A percentile compares a stretch with the other conserved stretches of the same genome.
Conservation (phyloP, 1,140 invertebrate species). For the Pteromalus puparum region DNA sequence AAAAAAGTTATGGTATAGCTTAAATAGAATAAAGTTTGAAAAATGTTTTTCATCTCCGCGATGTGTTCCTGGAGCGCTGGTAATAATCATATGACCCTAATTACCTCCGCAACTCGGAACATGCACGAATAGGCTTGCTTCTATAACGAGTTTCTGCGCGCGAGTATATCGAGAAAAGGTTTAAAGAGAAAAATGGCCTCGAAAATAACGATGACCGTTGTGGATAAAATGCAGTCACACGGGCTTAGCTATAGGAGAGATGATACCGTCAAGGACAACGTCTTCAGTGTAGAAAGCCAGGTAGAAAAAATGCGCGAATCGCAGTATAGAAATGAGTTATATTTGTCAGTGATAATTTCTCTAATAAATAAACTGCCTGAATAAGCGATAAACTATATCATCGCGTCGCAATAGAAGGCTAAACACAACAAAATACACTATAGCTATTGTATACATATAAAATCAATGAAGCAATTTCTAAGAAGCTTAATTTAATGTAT, state of each 20-base stretch:
- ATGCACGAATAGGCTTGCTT: background rate
- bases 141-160: constrained; percentile 17
- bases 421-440: no score
- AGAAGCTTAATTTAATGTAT: constrained; percentile 14
- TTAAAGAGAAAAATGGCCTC: background rate
- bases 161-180: background rate
- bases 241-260: background rate
- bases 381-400: background rate
- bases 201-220: constrained; percentile 23
- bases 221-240: background rate
- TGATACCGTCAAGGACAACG: constrained; percentile 5
- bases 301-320: constrained; percentile 16
- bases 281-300: constrained; percentile 6
- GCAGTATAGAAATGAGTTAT: no score
- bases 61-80: background rate
- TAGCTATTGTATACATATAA: background rate
- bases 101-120: constrained; percentile 21
- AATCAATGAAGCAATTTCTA: constrained; percentile 6
- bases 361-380: no score
- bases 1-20: no score
- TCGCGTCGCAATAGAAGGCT: no score
- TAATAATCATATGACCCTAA: background rate
- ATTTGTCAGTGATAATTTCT: no score
- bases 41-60: background rate
- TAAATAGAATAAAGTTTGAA: constrained; percentile 7